Conservation (phyloP, 2,888 invertebrate genomes). For the Mactromeris polynyma region DNA sequence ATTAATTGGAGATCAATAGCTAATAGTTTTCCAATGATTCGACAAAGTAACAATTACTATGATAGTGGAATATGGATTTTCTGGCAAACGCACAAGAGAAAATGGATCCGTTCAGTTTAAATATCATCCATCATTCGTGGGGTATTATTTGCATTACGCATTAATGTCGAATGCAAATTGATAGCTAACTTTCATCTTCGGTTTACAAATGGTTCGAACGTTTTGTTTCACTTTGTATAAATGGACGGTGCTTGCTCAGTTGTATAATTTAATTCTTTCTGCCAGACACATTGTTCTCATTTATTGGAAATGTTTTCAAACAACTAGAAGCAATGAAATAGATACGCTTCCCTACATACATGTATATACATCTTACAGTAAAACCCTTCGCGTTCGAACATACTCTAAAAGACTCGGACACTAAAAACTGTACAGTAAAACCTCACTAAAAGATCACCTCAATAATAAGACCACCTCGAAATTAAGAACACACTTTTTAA, state of each 20-base stretch:
- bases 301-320: no score
- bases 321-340: no score
- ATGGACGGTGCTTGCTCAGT: neutral
- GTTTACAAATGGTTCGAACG: neutral
- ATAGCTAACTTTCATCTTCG: neutral
- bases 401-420: no score
- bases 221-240: slow-evolving; percentile 2
- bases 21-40: neutral
- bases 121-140: neutral
- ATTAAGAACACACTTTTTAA: no score
- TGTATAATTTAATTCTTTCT: no score
- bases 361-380: no score
- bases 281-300: no score
- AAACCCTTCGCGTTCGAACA: no score
- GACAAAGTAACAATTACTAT: neutral
- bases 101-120: neutral
- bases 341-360: no score
- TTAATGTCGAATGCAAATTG: slow-evolving; percentile 15
- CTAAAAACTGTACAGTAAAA: no score
- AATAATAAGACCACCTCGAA: no score
- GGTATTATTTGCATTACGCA: slow-evolving; percentile 9
- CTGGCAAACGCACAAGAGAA: neutral
- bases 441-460: no score
- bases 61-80: neutral
- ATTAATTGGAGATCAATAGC: neutral